Evolutionary conservation across 2,113 vertebrate species (phyloP), one percentile per base, ranked within the genome.

Genomic region (Limnothrissa miodon): DNA sequence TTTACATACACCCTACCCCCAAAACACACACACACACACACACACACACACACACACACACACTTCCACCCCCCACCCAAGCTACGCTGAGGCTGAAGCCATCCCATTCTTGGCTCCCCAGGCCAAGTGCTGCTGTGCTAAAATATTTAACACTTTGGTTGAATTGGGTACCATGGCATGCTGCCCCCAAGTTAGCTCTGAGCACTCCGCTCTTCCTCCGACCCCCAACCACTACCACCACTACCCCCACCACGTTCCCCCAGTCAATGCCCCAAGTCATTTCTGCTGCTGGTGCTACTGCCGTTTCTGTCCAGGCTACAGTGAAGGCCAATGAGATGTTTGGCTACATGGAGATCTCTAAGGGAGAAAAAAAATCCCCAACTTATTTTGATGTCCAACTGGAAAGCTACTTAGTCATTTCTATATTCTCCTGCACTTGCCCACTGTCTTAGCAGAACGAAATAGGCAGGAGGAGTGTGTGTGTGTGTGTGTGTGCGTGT

Each of bases 101-200:
- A 36, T 36, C 81, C 36, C 21, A 17, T 10, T 36, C 59, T 25
- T 39, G 13, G 59, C 45, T 82, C 85, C 59, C 53, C 80, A 45
- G 86, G 84, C 78, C 51, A 81, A 79, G 39, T 81, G 81, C 84
- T 82, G 79, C 80, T 84, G 81, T 74, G 39, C 78, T 88, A 48
- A 86, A 88, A 86, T 86, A 86, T 88, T 88, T 84, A 88, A 86
- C 85, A 84, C 84, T 80, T 66, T 45, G 39, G 42, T 29, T 7
- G 23, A 33, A 25, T 45, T 80, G 33, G 46, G 81, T 48, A 82
- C 13, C 70, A 59, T 10, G 78, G 62, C 39, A 70, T 84, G 42
- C 44, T 79, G 59, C 70, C 79, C 82, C 81, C 78, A 39, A 84
- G 82, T 80, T 33, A 33, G 42, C 70, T 70, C 62, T 1, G 29